Base-by-base conservation (phyloP, 2,888 invertebrate genomes). In the Vesta saturnalis region DNA sequence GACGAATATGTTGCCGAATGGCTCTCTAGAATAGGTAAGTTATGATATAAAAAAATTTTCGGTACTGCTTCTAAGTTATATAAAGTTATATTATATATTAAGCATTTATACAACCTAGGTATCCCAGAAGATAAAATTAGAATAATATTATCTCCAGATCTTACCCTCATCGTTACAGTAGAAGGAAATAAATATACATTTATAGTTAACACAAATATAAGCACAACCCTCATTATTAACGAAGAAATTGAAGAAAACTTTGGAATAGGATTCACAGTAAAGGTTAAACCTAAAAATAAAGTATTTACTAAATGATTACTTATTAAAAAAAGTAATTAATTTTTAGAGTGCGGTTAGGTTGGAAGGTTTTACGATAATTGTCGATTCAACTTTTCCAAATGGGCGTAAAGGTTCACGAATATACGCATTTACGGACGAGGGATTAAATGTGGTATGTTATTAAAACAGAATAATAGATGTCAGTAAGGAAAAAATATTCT, bases 1-100 rank as follows among this genome's bases (percentile, higher is more conserved):
- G 73, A 73, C 57, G 77, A 77, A 52, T 78, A 78, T 10, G 76
- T 75, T 52, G 57, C 67, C 0, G 76, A 74, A 65, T 72, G 76
- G 21, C 46, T 79, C 3, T 35, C 64, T 10, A 70, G 68, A 12
- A 47, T 72, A 5, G 77, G 78, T 78, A 73, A 75, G 72, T 14
- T 16, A 15, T 47, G 6, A 15, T 47, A n/a, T n/a, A n/a, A n/a
- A n/a, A n/a, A n/a, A n/a, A n/a, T n/a, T n/a, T n/a, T n/a, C n/a
- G n/a, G n/a, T n/a, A n/a, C n/a, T n/a, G n/a, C n/a, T n/a, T n/a
- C n/a, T n/a, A n/a, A n/a, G n/a, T n/a, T n/a, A n/a, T n/a, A n/a
- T n/a, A n/a, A n/a, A n/a, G n/a, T n/a, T 30, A 6, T 6, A 6
- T 6, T 6, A 6, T 30, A 6, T 30, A 30, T 30, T 30, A 10